A percentile compares a stretch with the other conserved stretches of the same genome.
phyloP scores from a whole-genome alignment of 2,113 vertebrate species.

The Mustela nigripes region DNA sequence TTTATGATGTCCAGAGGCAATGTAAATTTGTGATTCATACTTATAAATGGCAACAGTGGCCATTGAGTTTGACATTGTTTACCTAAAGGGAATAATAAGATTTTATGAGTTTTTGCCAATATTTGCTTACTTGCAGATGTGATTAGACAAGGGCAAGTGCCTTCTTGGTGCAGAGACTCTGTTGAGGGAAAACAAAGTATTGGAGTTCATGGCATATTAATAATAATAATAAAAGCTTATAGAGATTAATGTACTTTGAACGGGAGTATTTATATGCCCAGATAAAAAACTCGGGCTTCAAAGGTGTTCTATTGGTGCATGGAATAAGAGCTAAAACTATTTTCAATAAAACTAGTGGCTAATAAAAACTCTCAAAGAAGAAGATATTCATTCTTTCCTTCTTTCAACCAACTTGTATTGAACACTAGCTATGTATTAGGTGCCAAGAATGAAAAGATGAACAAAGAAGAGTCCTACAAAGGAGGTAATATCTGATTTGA shows the following conservation, averaged over 20 bases:
- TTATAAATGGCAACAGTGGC: constrained; percentile 73
- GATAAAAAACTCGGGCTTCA: constrained; percentile 57
- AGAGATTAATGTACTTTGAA: constrained; percentile 76
- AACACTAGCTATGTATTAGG: neutral
- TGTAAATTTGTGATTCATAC: constrained; percentile 71
- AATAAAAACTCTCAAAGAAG: constrained; percentile 3
- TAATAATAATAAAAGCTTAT: constrained; percentile 64
- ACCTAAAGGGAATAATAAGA: constrained; percentile 57
- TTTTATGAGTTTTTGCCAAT: constrained; percentile 76
- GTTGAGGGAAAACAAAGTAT: constrained; percentile 49
- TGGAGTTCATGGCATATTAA: constrained; percentile 49
- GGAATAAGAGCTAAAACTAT: constrained; percentile 48
- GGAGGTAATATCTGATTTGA: neutral
- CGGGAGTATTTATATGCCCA: constrained; percentile 65
- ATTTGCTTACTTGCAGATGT: constrained; percentile 77
- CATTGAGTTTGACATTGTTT: constrained; percentile 73
- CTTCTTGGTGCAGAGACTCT: constrained; percentile 55
- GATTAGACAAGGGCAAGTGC: constrained; percentile 74
- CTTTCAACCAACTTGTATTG: neutral
- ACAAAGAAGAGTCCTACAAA: neutral
- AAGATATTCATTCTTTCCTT: neutral
- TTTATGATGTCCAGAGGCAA: constrained; percentile 70
- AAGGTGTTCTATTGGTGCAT: constrained; percentile 50
- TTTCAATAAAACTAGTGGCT: constrained; percentile 49
- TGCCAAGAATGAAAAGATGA: neutral